These are phyloP conservation scores for Craniophora ligustri DNA, from an alignment of 2,888 invertebrate genomes.

Conservation along the genomic window DNA sequence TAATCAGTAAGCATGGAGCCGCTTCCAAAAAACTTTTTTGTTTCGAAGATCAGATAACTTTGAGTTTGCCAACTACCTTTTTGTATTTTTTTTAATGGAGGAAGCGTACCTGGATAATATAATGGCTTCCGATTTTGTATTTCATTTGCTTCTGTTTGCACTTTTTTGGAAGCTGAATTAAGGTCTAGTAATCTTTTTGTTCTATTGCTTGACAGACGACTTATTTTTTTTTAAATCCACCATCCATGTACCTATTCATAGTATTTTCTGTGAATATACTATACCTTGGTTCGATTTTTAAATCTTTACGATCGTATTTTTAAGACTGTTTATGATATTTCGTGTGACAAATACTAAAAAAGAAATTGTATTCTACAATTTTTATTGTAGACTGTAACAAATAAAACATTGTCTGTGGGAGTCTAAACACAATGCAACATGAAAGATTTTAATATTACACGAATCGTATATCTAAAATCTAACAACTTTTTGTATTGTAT, in stretches of 20 bases:
- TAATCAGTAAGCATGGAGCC: constrained; percentile 68
- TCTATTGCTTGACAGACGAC: too few species aligned
- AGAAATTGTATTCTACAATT: neutral
- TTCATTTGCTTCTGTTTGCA: constrained; percentile 37
- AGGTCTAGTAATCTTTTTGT: too few species aligned
- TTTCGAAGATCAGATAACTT: constrained; percentile 79
- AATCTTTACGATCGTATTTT: neutral
- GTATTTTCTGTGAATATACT: neutral
- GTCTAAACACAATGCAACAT: constrained; percentile 30
- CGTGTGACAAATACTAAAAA: neutral
- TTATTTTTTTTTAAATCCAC: too few species aligned
- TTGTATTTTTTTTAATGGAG: constrained; percentile 63
- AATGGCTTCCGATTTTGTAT: constrained; percentile 51
- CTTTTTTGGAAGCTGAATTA: too few species aligned
- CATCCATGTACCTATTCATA: neutral
- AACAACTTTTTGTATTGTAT: constrained; percentile 48
- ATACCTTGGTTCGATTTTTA: neutral
- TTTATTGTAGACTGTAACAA: constrained; percentile 3
- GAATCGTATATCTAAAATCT: constrained; percentile 34
- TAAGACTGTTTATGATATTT: neutral
- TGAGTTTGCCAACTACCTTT: constrained; percentile 79
- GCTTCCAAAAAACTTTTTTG: constrained; percentile 75
- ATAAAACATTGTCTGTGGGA: constrained; percentile 27
- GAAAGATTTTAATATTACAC: constrained; percentile 23
- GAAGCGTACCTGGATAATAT: constrained; percentile 40